A percentile compares a stretch with the other conserved stretches of the same genome.
Evolutionary conservation across 2,113 vertebrate species (phyloP).

Genomic region (Rhinolophus sinicus): DNA sequence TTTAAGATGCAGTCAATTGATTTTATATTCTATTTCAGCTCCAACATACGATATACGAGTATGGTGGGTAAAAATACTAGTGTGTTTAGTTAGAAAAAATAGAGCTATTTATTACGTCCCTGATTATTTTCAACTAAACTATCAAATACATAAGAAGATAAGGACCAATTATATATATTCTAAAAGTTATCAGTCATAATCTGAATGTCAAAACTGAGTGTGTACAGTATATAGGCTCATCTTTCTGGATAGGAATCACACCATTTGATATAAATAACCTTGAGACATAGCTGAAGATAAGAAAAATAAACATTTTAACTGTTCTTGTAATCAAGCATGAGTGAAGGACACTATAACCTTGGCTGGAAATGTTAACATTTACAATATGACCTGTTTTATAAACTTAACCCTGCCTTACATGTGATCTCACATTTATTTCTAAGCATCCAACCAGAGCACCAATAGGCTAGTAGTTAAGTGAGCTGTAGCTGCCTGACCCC

Average conservation of each 20-base stretch:
- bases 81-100: background rate
- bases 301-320: constrained; percentile 36
- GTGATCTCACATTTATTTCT: background rate
- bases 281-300: background rate
- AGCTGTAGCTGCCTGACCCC: background rate
- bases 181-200: background rate
- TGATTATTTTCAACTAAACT: constrained; percentile 18
- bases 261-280: background rate
- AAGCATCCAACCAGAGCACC: background rate
- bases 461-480: background rate
- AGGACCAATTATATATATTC: background rate
- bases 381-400: background rate
- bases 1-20: background rate
- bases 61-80: background rate
- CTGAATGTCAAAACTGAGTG: background rate
- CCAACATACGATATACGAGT: background rate
- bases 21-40: background rate
- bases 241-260: background rate
- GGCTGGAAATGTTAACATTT: background rate
- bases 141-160: background rate
- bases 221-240: background rate
- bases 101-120: background rate
- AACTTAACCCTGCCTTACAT: background rate
- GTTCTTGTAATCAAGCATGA: background rate
- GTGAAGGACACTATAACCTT: background rate